Conservation (phyloP, 1,140 invertebrate species). For the Globodera ellingtonae region DNA sequence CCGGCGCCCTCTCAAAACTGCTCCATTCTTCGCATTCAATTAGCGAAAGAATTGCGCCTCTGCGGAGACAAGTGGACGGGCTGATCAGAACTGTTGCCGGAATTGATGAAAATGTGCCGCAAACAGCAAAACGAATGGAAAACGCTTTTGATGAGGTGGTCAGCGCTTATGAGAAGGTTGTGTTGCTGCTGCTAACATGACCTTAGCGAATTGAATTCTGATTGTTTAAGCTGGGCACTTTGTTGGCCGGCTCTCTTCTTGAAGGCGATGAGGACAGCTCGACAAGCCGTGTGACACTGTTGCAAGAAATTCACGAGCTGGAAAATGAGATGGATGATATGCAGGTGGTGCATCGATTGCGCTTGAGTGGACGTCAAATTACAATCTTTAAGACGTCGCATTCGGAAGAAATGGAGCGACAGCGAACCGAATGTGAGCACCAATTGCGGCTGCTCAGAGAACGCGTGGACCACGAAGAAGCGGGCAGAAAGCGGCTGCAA, state of each 20-base stretch:
- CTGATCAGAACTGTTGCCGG: constrained; percentile 45
- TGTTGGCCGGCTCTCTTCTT: not conserved
- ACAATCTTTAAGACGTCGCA: constrained; percentile 30
- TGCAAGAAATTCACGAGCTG: constrained; percentile 45
- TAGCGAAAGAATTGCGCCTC: constrained; percentile 23
- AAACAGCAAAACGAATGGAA: constrained; percentile 36
- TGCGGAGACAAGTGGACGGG: constrained; percentile 40
- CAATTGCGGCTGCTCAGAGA: constrained; percentile 45
- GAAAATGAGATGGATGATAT: constrained; percentile 50
- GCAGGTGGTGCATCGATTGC: constrained; percentile 38
- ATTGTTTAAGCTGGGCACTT: constrained; percentile 24
- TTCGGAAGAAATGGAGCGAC: constrained; percentile 40
- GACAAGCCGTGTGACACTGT: constrained; percentile 7
- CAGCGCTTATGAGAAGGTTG: constrained; percentile 45
- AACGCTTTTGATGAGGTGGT: constrained; percentile 44
- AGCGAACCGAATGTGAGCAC: constrained; percentile 52
- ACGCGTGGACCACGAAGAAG: constrained; percentile 53
- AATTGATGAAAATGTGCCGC: constrained; percentile 41
- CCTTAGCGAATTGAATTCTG: constrained; percentile 7
- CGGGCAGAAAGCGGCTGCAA: constrained; percentile 44
- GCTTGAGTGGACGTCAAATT: constrained; percentile 11
- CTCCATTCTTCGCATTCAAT: constrained; percentile 37
- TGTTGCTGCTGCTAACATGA: constrained; percentile 1
- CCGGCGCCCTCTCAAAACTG: constrained; percentile 48
- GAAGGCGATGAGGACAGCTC: not conserved